phyloP scores from a whole-genome alignment of 2,888 invertebrate species.

The Macrosiphum euphorbiae region DNA sequence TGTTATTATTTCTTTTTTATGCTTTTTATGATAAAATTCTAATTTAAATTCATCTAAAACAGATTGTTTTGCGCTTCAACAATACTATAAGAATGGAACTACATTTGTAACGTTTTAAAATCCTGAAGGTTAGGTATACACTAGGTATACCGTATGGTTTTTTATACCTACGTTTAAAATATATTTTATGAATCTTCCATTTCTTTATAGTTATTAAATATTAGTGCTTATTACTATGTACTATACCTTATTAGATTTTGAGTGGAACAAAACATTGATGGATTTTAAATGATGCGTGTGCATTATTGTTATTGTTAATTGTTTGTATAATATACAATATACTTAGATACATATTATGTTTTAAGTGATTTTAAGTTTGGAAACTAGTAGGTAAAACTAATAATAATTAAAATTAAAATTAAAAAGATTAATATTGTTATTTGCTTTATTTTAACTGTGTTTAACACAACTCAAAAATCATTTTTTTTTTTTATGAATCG shows the following conservation, averaged over 20 bases:
- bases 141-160: neutral
- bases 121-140: neutral
- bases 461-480: neutral
- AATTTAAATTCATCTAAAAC: too few species aligned
- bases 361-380: neutral
- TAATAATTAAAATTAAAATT: neutral
- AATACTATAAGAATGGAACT: neutral
- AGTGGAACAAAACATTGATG: neutral
- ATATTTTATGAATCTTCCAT: neutral
- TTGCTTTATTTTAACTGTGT: neutral
- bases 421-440: neutral
- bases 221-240: neutral
- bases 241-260: neutral
- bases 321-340: neutral
- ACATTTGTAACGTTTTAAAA: neutral
- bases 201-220: neutral
- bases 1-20: neutral
- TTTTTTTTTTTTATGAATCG: neutral
- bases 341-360: neutral
- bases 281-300: neutral
- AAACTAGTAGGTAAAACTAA: neutral
- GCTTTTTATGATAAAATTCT: too few species aligned
- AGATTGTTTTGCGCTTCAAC: neutral
- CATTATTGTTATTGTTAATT: neutral
- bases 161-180: neutral